Evolutionary conservation across 2,113 vertebrate species (phyloP).

Genomic region (Lophura nycthemera): DNA sequence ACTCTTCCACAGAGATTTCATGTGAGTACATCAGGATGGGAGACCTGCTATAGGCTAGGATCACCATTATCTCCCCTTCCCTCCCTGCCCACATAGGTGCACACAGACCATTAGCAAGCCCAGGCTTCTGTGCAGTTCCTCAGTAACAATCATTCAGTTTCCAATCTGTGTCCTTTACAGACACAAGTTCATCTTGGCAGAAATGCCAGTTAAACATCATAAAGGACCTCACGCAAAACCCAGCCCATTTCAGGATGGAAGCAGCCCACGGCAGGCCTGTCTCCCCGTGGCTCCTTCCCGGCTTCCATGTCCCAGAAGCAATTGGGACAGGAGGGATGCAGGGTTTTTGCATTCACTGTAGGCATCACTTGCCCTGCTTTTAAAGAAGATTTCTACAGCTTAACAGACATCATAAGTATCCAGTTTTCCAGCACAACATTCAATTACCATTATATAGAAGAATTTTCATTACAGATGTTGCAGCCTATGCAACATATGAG

Average conservation of each 20-base stretch:
- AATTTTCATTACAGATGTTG: background rate
- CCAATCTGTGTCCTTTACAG: background rate
- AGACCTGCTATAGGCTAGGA: background rate
- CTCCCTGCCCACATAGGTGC: background rate
- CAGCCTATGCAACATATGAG: background rate
- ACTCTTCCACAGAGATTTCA: background rate
- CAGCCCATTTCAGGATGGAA: background rate
- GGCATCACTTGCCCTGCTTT: background rate
- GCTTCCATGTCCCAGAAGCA: background rate
- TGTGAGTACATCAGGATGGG: accelerated
- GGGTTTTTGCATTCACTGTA: background rate
- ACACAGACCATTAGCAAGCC: background rate
- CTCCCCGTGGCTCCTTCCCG: background rate
- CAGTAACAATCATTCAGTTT: background rate
- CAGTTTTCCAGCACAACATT: background rate
- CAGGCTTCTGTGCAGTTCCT: background rate
- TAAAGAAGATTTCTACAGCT: background rate
- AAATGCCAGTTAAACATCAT: background rate
- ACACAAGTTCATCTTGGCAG: background rate
- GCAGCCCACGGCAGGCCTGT: background rate
- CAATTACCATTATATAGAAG: background rate
- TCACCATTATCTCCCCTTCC: background rate
- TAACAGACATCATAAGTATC: background rate
- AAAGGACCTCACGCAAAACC: background rate
- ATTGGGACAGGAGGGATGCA: accelerated